Conservation (phyloP, 2,888 invertebrate genomes). For the Conomelus anceps region DNA sequence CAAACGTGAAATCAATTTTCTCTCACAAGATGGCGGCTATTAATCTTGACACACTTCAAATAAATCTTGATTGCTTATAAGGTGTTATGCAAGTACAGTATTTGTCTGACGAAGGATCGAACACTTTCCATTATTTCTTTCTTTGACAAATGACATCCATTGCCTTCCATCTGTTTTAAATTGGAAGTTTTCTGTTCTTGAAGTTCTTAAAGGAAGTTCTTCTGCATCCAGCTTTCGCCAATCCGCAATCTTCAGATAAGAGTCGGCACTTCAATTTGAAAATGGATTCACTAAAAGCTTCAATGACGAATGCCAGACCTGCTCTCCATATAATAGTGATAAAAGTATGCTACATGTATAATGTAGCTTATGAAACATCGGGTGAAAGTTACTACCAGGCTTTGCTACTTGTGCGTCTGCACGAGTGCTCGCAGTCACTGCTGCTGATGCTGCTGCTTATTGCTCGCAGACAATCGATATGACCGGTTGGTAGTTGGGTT, state of each 20-base stretch:
- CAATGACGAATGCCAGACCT: not conserved
- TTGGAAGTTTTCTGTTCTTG: not conserved
- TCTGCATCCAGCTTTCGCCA: not conserved
- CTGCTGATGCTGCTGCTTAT: no score
- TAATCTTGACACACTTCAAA: not conserved
- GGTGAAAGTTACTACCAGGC: not conserved
- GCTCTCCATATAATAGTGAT: not conserved
- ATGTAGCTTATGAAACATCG: not conserved
- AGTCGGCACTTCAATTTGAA: not conserved
- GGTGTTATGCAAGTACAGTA: not conserved
- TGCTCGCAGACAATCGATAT: not conserved
- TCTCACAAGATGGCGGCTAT: not conserved
- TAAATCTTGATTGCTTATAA: not conserved
- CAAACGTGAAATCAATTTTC: not conserved
- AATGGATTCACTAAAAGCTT: not conserved
- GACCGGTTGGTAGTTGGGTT: not conserved
- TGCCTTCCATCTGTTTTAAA: not conserved
- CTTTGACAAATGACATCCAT: not conserved
- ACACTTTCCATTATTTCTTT: not conserved
- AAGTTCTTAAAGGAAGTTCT: not conserved
- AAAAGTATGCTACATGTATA: not conserved
- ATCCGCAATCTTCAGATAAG: not conserved
- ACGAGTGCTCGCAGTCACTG: not conserved
- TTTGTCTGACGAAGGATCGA: not conserved
- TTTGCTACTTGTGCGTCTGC: not conserved